phyloP scores from a whole-genome alignment of 2,888 invertebrate genomes.

The Drosophila histrio region DNA sequence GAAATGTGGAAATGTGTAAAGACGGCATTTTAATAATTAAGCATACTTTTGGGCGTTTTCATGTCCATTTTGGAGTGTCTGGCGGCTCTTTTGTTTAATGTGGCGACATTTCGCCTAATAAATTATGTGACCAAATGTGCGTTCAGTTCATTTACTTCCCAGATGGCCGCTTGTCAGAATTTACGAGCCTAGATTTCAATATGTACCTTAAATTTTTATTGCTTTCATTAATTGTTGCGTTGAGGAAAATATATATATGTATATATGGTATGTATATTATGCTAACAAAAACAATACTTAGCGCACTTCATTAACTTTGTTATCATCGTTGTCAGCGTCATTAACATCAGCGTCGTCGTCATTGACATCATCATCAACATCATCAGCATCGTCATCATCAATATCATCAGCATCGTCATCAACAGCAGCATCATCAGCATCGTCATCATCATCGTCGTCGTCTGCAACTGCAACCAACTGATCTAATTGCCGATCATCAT shows the following conservation, averaged over 20 bases:
- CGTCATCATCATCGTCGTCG: constrained; percentile 8
- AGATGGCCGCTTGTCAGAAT: constrained; percentile 16
- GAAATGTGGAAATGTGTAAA: too few relatives aligned
- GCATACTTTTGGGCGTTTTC: constrained; percentile 70
- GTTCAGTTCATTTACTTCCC: constrained; percentile 42
- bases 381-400: background rate
- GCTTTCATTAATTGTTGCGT: constrained; percentile 51
- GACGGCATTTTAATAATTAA: constrained; percentile 78
- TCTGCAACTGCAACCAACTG: constrained; percentile 15
- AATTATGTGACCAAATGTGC: constrained; percentile 51
- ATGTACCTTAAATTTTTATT: constrained; percentile 65
- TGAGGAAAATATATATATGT: background rate
- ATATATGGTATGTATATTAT: background rate
- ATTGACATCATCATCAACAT: background rate
- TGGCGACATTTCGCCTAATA: constrained; percentile 52
- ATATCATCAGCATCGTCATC: background rate
- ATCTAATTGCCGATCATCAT: constrained; percentile 17
- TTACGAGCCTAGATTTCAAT: constrained; percentile 37
- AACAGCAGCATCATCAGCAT: background rate
- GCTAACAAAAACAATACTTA: constrained; percentile 17
- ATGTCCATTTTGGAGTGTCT: constrained; percentile 59
- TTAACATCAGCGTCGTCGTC: background rate
- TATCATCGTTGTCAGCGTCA: constrained; percentile 4
- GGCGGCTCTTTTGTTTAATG: constrained; percentile 31
- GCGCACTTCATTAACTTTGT: background rate